Percentiles rank a stretch among this genome's conserved stretches.
phyloP scores from a whole-genome alignment of 2,797 vertebrate genomes.

The Schizothorax lantsangensis region DNA sequence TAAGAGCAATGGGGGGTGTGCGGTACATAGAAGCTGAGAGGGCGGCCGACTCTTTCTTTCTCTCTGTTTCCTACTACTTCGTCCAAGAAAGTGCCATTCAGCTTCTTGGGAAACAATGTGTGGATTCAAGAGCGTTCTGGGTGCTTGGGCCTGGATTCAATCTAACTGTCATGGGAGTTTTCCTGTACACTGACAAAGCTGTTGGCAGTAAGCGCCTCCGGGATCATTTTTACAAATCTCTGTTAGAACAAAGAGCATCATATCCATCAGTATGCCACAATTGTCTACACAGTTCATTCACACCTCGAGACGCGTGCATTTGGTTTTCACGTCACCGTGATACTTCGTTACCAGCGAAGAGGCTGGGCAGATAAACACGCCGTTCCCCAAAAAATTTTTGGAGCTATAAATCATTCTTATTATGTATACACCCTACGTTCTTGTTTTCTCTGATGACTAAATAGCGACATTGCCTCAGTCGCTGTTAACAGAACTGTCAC shows the following conservation, averaged over 20 bases:
- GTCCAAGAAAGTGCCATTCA: slow-evolving; percentile 57
- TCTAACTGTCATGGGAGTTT: slow-evolving; percentile 55
- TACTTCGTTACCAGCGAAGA: slow-evolving; percentile 18
- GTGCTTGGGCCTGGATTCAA: slow-evolving; percentile 56
- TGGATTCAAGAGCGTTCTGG: slow-evolving; percentile 46
- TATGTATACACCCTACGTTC: slow-evolving; percentile 63
- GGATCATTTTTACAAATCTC: slow-evolving; percentile 31
- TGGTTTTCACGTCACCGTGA: slow-evolving; percentile 37
- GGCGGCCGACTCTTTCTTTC: slow-evolving; percentile 43
- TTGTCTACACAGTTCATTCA: slow-evolving; percentile 43
- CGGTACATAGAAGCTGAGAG: slow-evolving; percentile 39
- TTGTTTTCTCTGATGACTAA: slow-evolving; percentile 53
- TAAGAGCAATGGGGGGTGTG: slow-evolving; percentile 24
- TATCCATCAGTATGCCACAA: slow-evolving; percentile 25
- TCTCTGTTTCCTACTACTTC: slow-evolving; percentile 44
- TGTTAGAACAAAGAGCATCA: slow-evolving; percentile 34
- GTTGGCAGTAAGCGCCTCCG: slow-evolving; percentile 19
- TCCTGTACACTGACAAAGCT: slow-evolving; percentile 52
- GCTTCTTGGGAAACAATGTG: slow-evolving; percentile 52
- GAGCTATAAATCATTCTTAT: slow-evolving; percentile 61
- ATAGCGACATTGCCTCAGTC: slow-evolving; percentile 23
- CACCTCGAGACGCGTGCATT: slow-evolving; percentile 33
- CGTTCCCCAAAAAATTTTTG: slow-evolving; percentile 24
- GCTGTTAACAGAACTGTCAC: slow-evolving; percentile 56
- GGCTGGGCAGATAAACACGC: slow-evolving; percentile 43